A percentile compares a stretch with the other conserved stretches of the same genome.
Conservation (phyloP, 2,113 vertebrate genomes). For the Grammomys surdaster region DNA sequence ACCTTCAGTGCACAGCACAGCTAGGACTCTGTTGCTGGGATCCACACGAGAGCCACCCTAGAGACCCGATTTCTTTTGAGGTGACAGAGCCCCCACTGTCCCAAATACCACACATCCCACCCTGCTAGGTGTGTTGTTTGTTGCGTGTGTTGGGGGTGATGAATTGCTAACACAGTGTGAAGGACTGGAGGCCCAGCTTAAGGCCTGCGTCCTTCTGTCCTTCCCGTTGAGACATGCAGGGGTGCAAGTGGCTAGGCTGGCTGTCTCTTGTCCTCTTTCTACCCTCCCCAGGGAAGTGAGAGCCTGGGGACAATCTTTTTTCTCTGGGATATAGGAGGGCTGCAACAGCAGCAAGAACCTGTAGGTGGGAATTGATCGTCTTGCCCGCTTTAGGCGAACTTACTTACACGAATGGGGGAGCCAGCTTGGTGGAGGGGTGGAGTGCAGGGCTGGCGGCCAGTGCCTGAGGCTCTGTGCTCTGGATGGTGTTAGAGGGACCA, state of each 20-base stretch:
- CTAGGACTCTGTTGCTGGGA: background rate
- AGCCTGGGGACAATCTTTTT: background rate
- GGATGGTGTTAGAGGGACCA: background rate
- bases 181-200: background rate
- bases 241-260: too few relatives aligned
- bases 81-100: background rate
- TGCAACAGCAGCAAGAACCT: background rate
- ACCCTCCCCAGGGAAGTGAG: background rate
- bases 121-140: background rate
- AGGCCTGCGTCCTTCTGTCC: background rate
- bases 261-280: background rate
- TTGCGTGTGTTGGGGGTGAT: background rate
- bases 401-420: background rate
- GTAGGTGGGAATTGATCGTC: background rate
- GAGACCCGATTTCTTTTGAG: background rate
- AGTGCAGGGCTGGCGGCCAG: conserved; percentile 41
- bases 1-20: background rate
- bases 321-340: background rate
- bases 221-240: background rate
- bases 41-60: background rate
- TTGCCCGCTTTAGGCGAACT: conserved; percentile 71
- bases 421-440: background rate
- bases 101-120: background rate
- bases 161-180: background rate
- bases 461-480: background rate